phyloP scores from a whole-genome alignment of 2,797 vertebrate genomes.

The Parotocinclus haroldoi region DNA sequence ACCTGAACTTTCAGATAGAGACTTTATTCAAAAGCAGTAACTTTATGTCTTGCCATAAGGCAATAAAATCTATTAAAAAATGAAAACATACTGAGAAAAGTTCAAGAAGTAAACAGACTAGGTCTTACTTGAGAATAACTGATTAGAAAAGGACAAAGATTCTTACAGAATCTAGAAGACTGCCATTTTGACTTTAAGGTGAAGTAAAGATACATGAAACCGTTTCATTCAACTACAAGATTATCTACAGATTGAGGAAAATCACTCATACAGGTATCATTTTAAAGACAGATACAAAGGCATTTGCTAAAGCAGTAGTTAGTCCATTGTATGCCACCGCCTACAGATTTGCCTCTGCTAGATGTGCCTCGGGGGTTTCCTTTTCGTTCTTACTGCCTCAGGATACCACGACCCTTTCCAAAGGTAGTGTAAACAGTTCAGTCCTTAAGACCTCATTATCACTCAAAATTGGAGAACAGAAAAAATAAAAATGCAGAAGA shows the following conservation, averaged over 20 bases:
- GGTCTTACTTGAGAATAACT: slow-evolving; percentile 64
- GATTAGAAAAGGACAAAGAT: slow-evolving; percentile 60
- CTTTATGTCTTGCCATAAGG: slow-evolving; percentile 68
- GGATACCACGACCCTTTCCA: slow-evolving; percentile 60
- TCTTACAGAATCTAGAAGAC: slow-evolving; percentile 57
- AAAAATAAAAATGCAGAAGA: slow-evolving; percentile 16
- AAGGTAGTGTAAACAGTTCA: slow-evolving; percentile 78
- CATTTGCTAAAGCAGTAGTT: slow-evolving; percentile 61
- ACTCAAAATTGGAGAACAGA: slow-evolving; percentile 55
- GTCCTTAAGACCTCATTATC: slow-evolving; percentile 64
- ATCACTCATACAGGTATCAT: slow-evolving; percentile 60
- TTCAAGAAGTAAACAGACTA: slow-evolving; percentile 66
- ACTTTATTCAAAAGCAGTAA: slow-evolving; percentile 68
- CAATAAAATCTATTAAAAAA: slow-evolving; percentile 69
- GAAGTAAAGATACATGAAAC: slow-evolving; percentile 58
- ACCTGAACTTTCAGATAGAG: slow-evolving; percentile 58
- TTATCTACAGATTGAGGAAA: slow-evolving; percentile 64
- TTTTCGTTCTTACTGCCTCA: slow-evolving; percentile 50
- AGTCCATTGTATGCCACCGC: slow-evolving; percentile 60
- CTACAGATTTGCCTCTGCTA: slow-evolving; percentile 47
- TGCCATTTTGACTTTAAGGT: slow-evolving; percentile 60
- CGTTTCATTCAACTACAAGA: slow-evolving; percentile 56
- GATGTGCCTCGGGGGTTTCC: slow-evolving; percentile 49
- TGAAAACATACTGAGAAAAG: slow-evolving; percentile 63
- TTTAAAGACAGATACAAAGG: slow-evolving; percentile 54